Evolutionary conservation across 1,140 invertebrate genomes (phyloP).

Genomic region (Leptinotarsa texana): DNA sequence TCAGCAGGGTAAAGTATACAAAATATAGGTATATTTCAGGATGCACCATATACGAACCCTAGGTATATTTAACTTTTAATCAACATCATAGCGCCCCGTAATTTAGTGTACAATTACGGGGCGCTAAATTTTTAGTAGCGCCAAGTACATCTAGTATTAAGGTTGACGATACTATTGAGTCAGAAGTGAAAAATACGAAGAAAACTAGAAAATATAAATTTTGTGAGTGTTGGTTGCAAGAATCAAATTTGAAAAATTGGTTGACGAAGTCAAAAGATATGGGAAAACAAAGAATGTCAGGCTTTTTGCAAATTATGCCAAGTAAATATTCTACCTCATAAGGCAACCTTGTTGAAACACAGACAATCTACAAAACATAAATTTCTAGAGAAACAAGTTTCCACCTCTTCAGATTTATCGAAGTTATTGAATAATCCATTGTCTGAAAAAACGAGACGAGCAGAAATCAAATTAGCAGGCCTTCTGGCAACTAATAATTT

Average conservation of each 20-base stretch:
- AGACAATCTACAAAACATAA: slow-evolving; percentile 7
- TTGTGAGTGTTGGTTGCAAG: background rate
- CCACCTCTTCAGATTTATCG: background rate
- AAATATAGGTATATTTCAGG: too few relatives aligned
- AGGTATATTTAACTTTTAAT: too few relatives aligned
- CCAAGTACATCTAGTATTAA: too few relatives aligned
- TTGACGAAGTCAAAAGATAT: background rate
- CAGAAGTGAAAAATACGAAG: background rate
- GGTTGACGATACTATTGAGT: too few relatives aligned
- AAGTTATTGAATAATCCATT: slow-evolving; percentile 15
- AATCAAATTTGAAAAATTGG: slow-evolving; percentile 11
- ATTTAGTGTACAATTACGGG: too few relatives aligned
- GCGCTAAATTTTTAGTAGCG: too few relatives aligned
- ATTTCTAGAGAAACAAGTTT: slow-evolving; percentile 1
- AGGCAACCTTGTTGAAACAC: background rate
- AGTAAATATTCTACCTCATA: slow-evolving; percentile 10
- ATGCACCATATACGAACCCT: too few relatives aligned
- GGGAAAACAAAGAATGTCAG: background rate
- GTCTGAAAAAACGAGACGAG: background rate
- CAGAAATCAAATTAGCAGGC: slow-evolving; percentile 27
- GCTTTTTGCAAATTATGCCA: background rate
- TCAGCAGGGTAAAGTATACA: too few relatives aligned
- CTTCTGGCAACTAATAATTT: slow-evolving; percentile 29
- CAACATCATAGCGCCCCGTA: too few relatives aligned
- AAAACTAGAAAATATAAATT: slow-evolving; percentile 11